A percentile compares a stretch with the other conserved stretches of the same genome.
These are phyloP conservation scores for Sebastes oblongus DNA, from an alignment of 2,797 vertebrate genomes.

Conservation along the genomic window DNA sequence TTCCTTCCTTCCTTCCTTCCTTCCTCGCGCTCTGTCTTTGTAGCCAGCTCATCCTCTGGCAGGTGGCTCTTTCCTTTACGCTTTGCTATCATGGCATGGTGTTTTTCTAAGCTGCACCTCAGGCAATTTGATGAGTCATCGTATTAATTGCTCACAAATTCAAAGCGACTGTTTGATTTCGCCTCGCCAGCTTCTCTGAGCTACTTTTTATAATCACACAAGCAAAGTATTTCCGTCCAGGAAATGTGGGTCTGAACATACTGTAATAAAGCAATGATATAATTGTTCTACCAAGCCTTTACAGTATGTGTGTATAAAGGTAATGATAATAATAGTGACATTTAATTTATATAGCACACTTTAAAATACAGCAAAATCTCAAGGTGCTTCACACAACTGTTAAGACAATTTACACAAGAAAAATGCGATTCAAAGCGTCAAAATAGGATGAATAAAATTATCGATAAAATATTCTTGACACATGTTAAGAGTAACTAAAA, in stretches of 20 bases:
- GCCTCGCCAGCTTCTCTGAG: neutral
- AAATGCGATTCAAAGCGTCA: too few relatives aligned
- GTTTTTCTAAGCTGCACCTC: conserved; percentile 35
- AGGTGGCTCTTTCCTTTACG: conserved; percentile 44
- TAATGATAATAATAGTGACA: too few relatives aligned
- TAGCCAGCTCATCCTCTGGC: conserved; percentile 37
- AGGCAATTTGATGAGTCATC: conserved; percentile 52
- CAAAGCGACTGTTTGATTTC: conserved; percentile 26
- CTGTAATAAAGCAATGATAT: neutral
- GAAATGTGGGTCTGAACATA: conserved; percentile 5
- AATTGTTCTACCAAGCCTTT: neutral
- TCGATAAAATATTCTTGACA: too few relatives aligned
- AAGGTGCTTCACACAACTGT: too few relatives aligned
- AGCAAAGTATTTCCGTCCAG: conserved; percentile 8
- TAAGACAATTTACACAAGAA: too few relatives aligned
- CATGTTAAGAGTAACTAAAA: too few relatives aligned
- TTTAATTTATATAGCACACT: too few relatives aligned
- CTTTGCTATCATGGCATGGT: conserved; percentile 13
- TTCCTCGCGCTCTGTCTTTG: neutral
- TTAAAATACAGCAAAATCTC: too few relatives aligned
- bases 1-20: neutral
- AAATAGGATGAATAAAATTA: too few relatives aligned
- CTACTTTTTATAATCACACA: neutral
- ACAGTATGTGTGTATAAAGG: neutral
- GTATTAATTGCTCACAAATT: conserved; percentile 44